A percentile compares a stretch with the other conserved stretches of the same genome.
phyloP scores from a whole-genome alignment of 2,797 vertebrate species.

The Peromyscus eremicus region DNA sequence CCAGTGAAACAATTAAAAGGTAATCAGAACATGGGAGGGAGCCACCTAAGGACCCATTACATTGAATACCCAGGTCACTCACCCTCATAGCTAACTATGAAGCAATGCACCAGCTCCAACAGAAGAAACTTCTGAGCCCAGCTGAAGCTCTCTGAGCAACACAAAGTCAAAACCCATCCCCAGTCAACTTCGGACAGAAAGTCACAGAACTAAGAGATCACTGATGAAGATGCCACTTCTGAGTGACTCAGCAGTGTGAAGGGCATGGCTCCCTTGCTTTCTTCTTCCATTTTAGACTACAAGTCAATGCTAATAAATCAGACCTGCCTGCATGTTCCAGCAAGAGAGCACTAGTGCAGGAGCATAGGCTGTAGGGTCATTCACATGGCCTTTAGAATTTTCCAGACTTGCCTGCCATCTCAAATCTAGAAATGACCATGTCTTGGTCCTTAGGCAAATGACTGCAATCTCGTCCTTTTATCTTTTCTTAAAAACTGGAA shows the following conservation, averaged over 20 bases:
- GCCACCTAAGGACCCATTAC: not conserved
- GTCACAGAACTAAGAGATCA: conserved; percentile 17
- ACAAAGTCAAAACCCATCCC: not conserved
- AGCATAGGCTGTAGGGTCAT: rapidly evolving
- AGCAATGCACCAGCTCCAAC: not conserved
- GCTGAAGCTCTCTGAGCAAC: not conserved
- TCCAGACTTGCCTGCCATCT: not conserved
- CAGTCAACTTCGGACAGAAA: not conserved
- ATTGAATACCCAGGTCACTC: not conserved
- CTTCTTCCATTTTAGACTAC: not conserved
- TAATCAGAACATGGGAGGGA: not conserved
- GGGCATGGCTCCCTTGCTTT: not conserved
- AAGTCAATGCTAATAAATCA: not conserved
- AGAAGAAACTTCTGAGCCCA: not conserved
- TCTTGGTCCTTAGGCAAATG: not conserved
- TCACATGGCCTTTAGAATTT: not conserved
- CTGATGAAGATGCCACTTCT: not conserved
- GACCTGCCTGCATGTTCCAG: not conserved
- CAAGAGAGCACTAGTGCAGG: not conserved
- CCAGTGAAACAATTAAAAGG: not conserved
- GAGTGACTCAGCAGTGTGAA: not conserved
- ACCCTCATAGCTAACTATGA: not conserved
- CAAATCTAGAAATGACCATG: not conserved
- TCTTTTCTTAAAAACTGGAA: conserved; percentile 31
- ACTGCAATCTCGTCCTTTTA: not conserved